phyloP scores from a whole-genome alignment of 2,888 invertebrate species.

The Malacosoma neustria region DNA sequence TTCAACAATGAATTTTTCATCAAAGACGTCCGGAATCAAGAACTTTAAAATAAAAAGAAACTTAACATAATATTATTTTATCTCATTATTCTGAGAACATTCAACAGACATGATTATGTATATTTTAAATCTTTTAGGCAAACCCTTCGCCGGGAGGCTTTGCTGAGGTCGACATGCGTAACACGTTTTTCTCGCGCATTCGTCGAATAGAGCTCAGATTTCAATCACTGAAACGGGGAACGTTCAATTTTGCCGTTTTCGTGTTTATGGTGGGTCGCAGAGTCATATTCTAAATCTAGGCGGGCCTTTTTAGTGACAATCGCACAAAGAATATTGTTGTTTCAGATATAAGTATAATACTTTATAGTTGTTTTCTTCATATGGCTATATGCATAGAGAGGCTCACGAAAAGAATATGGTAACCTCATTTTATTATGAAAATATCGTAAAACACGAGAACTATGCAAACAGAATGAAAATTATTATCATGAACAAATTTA shows the following conservation, averaged over 20 bases:
- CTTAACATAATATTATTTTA: not conserved
- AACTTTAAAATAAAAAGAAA: too few species aligned
- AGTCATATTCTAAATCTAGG: not conserved
- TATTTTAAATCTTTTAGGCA: not conserved
- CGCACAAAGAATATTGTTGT: too few species aligned
- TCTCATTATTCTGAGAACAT: not conserved
- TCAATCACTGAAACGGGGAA: slow-evolving; percentile 28
- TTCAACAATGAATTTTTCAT: too few species aligned
- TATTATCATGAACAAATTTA: too few species aligned
- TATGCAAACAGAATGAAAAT: too few species aligned
- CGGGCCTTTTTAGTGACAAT: slow-evolving; percentile 3
- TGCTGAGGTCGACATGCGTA: slow-evolving; percentile 6
- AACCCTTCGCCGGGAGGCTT: slow-evolving; percentile 1
- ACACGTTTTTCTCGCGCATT: slow-evolving; percentile 24
- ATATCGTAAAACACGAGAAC: too few species aligned
- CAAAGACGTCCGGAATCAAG: too few species aligned
- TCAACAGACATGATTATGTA: not conserved
- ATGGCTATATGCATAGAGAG: too few species aligned
- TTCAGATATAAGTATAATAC: too few species aligned
- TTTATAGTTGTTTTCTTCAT: too few species aligned
- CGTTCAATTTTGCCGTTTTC: slow-evolving; percentile 30
- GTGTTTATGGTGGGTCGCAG: slow-evolving; percentile 9
- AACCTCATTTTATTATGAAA: too few species aligned
- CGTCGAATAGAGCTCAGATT: slow-evolving; percentile 25
- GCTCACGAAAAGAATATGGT: too few species aligned